phyloP scores from a whole-genome alignment of 1,140 invertebrate species.

The Aphelinus certus region DNA sequence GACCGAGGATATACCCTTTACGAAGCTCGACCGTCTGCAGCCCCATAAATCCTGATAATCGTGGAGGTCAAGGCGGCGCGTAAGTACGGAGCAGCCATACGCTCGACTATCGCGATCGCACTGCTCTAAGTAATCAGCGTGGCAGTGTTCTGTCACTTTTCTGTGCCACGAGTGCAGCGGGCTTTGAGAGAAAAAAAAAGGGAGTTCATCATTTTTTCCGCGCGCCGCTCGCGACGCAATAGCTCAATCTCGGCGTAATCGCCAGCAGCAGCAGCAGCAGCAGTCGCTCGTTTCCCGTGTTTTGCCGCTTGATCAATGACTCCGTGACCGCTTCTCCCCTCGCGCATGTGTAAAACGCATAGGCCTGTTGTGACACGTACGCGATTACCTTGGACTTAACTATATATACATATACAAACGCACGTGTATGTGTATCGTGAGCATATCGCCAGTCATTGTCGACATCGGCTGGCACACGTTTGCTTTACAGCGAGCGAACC shows the following conservation, averaged over 20 bases:
- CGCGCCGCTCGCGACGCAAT: not conserved
- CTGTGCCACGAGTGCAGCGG: not conserved
- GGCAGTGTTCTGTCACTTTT: constrained; percentile 5
- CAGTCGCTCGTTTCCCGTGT: constrained; percentile 48
- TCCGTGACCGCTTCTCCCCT: constrained; percentile 41
- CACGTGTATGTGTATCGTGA: not conserved
- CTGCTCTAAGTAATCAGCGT: constrained; percentile 15
- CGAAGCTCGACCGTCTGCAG: not conserved
- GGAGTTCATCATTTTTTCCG: constrained; percentile 11
- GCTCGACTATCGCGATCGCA: constrained; percentile 9
- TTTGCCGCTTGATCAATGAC: constrained; percentile 55
- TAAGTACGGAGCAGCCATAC: too few relatives aligned
- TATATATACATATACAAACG: constrained; percentile 46
- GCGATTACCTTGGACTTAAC: constrained; percentile 61
- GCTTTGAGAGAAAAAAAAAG: not conserved
- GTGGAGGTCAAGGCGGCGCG: constrained; percentile 13
- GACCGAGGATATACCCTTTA: too few relatives aligned
- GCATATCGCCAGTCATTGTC: constrained; percentile 48
- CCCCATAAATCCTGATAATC: not conserved
- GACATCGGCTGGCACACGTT: constrained; percentile 32
- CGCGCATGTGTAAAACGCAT: not conserved
- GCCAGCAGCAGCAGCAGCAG: not conserved
- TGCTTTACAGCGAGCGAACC: not conserved
- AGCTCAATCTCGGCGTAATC: constrained; percentile 7
- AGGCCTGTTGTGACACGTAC: constrained; percentile 59